Conservation (phyloP, 2,888 invertebrate genomes). For the Dryobota labecula region DNA sequence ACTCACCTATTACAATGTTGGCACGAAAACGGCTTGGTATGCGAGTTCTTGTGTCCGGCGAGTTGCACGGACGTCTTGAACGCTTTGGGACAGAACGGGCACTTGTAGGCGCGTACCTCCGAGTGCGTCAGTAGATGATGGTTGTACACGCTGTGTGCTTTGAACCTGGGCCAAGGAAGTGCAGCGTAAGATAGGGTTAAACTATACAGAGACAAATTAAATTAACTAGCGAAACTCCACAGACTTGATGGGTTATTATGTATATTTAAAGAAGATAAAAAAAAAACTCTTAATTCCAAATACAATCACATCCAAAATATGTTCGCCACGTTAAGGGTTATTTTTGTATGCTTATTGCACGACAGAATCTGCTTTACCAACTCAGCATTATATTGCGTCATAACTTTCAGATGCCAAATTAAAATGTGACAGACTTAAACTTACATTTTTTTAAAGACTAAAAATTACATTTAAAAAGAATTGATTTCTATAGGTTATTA, state of each 20-base stretch:
- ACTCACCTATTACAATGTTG: conserved; percentile 92
- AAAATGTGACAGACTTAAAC: too few species aligned
- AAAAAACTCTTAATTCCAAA: neutral
- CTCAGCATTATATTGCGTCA: too few species aligned
- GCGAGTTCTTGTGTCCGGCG: conserved; percentile 95
- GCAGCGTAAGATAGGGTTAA: neutral
- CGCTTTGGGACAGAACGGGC: conserved; percentile 94
- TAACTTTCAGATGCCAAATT: too few species aligned
- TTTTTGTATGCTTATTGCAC: neutral
- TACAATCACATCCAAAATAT: neutral
- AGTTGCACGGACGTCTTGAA: conserved; percentile 95
- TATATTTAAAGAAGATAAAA: too few species aligned
- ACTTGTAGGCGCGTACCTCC: conserved; percentile 94
- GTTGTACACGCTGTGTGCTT: conserved; percentile 94
- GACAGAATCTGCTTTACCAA: neutral
- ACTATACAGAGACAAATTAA: neutral
- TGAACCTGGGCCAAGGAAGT: conserved; percentile 89
- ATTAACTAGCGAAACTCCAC: neutral
- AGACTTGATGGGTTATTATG: neutral
- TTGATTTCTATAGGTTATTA: too few species aligned
- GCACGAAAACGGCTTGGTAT: conserved; percentile 95
- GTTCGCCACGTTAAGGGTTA: neutral
- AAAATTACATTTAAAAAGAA: neutral
- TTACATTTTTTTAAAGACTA: too few species aligned
- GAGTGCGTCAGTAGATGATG: conserved; percentile 94